Evolutionary conservation across 2,888 invertebrate species (phyloP).

Genomic region (Chalcis sispes): DNA sequence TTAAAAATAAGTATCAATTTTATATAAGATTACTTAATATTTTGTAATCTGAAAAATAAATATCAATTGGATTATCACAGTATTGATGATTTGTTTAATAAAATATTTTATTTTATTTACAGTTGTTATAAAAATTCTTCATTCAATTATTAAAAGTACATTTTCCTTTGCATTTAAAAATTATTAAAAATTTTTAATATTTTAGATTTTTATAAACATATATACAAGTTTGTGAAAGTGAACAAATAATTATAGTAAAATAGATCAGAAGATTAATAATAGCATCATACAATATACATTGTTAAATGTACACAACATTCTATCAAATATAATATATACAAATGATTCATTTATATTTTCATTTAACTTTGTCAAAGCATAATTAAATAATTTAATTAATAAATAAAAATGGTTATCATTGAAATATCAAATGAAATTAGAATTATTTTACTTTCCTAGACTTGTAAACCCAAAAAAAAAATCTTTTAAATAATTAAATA

Average conservation of each 20-base stretch:
- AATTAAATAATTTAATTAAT: slow-evolving; percentile 10
- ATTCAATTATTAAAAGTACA: slow-evolving; percentile 38
- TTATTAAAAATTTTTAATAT: slow-evolving; percentile 38
- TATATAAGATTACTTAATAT: too few relatives aligned
- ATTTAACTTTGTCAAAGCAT: background rate
- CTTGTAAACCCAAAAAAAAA: slow-evolving; percentile 24
- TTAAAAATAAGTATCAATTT: too few relatives aligned
- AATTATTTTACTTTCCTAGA: slow-evolving; percentile 13
- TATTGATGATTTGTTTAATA: slow-evolving; percentile 66
- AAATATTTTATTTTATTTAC: slow-evolving; percentile 71
- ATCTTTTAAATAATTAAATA: slow-evolving; percentile 5
- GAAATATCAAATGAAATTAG: slow-evolving; percentile 15
- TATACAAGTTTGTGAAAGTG: slow-evolving; percentile 30
- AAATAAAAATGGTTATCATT: background rate
- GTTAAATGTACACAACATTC: slow-evolving; percentile 7
- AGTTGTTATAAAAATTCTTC: slow-evolving; percentile 49
- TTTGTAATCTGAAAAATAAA: background rate
- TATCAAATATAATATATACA: slow-evolving; percentile 29
- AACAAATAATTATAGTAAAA: slow-evolving; percentile 32
- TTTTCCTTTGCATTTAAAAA: slow-evolving; percentile 27
- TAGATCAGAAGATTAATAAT: slow-evolving; percentile 28
- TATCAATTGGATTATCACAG: slow-evolving; percentile 43
- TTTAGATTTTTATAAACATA: slow-evolving; percentile 29
- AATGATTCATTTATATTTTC: slow-evolving; percentile 16
- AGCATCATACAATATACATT: slow-evolving; percentile 1